phyloP scores from a whole-genome alignment of 2,888 invertebrate species.

The Campopleginae sp. region DNA sequence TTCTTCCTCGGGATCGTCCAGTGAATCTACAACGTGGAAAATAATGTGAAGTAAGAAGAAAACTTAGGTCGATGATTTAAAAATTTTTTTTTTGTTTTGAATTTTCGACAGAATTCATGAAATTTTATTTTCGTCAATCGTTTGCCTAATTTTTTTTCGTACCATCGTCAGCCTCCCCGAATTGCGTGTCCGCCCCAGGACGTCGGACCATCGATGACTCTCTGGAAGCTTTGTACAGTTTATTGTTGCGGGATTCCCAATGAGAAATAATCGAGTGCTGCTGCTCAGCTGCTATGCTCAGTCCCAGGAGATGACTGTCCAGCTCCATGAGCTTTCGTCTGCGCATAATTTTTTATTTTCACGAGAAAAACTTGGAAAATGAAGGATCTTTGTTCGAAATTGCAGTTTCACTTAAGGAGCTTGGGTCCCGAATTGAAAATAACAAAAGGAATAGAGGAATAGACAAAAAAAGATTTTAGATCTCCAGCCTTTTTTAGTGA shows the following conservation, averaged over 20 bases:
- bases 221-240: slow-evolving; percentile 87
- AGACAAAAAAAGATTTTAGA: no score
- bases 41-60: not conserved
- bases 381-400: not conserved
- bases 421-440: no score
- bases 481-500: no score
- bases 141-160: slow-evolving; percentile 34
- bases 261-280: slow-evolving; percentile 95
- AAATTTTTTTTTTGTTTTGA: slow-evolving; percentile 2
- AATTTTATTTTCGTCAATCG: no score
- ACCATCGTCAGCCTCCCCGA: slow-evolving; percentile 76
- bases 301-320: slow-evolving; percentile 94
- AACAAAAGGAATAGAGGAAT: no score
- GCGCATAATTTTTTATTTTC: slow-evolving; percentile 38
- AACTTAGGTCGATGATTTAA: no score
- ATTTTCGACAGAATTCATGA: not conserved
- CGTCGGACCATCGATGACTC: slow-evolving; percentile 83
- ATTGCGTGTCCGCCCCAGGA: slow-evolving; percentile 71
- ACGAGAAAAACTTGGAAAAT: slow-evolving; percentile 12
- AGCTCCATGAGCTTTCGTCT: slow-evolving; percentile 94
- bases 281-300: slow-evolving; percentile 94
- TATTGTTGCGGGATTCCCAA: slow-evolving; percentile 94
- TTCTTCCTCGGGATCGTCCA: slow-evolving; percentile 85
- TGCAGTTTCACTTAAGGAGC: no score
- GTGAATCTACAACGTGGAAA: slow-evolving; percentile 68